These are phyloP conservation scores for Polypedilum vanderplanki DNA, from an alignment of 1,140 invertebrate species.

Conservation along the genomic window DNA sequence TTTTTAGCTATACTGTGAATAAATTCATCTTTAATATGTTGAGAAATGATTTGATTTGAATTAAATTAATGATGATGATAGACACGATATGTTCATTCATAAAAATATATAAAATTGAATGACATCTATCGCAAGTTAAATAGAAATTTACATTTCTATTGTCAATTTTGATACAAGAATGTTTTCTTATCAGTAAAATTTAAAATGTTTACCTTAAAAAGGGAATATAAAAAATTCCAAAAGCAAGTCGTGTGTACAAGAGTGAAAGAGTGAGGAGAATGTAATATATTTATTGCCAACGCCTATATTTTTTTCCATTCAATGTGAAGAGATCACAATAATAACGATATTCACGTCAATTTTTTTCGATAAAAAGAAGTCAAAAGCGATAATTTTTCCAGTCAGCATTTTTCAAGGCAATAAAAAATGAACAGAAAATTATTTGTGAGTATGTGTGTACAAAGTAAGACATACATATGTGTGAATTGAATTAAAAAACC, in stretches of 20 bases:
- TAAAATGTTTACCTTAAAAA: no score
- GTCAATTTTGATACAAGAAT: no score
- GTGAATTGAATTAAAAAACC: slow-evolving; percentile 9
- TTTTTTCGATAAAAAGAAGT: background rate
- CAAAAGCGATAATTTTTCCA: slow-evolving; percentile 18
- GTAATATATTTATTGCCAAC: slow-evolving; percentile 9
- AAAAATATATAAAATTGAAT: no score
- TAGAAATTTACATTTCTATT: no score
- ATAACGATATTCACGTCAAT: background rate
- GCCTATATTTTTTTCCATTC: background rate
- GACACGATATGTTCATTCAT: no score
- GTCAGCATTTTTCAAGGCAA: slow-evolving; percentile 10
- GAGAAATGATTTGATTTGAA: slow-evolving; percentile 9
- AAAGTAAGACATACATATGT: background rate
- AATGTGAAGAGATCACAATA: background rate
- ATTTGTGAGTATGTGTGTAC: background rate
- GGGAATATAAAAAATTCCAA: no score
- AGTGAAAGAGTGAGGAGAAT: background rate
- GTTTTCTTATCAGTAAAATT: no score
- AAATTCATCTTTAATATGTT: background rate
- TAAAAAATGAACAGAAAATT: background rate
- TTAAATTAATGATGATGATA: no score
- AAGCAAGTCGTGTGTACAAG: no score
- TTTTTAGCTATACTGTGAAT: background rate
- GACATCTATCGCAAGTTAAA: no score